Conservation (phyloP, 1,140 invertebrate species). For the Lanistes nyassanus region DNA sequence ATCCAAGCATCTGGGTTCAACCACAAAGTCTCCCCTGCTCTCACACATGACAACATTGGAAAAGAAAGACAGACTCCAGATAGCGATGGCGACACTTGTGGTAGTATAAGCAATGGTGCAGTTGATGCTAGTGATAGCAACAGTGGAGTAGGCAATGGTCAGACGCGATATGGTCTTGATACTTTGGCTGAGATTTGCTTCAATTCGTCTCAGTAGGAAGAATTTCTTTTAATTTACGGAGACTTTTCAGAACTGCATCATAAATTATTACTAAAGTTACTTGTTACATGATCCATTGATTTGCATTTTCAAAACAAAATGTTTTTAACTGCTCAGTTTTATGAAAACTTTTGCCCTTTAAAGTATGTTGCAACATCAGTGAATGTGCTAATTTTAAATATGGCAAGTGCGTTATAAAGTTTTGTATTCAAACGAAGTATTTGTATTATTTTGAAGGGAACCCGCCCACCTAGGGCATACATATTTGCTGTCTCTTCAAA, state of each 20-base stretch:
- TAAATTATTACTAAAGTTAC: background rate
- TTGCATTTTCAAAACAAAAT: background rate
- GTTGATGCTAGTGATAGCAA: background rate
- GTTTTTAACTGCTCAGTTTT: background rate
- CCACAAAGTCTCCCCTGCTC: background rate
- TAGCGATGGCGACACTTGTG: background rate
- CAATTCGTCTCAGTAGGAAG: slow-evolving; percentile 3
- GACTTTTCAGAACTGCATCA: background rate
- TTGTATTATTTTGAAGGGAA: too few relatives aligned
- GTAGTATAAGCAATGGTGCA: background rate
- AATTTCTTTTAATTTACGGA: background rate
- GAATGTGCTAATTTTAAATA: too few relatives aligned
- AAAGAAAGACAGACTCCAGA: background rate
- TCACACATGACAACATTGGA: background rate
- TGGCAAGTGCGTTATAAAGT: too few relatives aligned
- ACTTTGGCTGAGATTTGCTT: slow-evolving; percentile 24
- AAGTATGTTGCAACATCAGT: background rate
- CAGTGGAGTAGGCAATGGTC: background rate
- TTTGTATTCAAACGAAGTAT: too few relatives aligned
- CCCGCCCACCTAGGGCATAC: too few relatives aligned
- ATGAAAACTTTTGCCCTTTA: background rate
- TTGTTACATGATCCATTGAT: background rate
- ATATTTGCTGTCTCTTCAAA: too few relatives aligned
- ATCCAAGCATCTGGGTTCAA: background rate
- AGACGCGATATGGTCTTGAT: slow-evolving; percentile 14